A percentile compares a stretch with the other conserved stretches of the same genome.
Conservation (phyloP, 2,888 invertebrate genomes). For the Listrodromus nycthemerus region DNA sequence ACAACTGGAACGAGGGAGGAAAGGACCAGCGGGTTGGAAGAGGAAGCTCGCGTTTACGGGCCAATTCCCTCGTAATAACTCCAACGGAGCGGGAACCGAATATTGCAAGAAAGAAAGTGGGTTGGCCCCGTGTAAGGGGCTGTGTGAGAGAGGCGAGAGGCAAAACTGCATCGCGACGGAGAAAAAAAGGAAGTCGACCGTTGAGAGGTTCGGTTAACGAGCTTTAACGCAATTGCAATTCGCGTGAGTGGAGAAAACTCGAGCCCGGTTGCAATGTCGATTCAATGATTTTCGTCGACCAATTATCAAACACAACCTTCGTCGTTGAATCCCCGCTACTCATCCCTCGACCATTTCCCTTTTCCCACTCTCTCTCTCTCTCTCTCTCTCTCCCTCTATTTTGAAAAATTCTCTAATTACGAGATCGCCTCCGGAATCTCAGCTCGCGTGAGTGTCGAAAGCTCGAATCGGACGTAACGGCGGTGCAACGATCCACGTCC, state of each 20-base stretch:
- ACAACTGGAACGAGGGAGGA: conserved; percentile 3
- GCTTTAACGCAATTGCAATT: conserved; percentile 23
- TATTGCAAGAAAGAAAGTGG: conserved; percentile 49
- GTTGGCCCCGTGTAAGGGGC: conserved; percentile 16
- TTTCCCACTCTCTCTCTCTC: neutral
- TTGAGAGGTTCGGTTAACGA: conserved; percentile 20
- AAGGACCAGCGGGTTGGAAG: neutral
- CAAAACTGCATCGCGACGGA: neutral
- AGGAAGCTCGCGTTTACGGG: conserved; percentile 49
- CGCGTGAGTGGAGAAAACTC: conserved; percentile 17
- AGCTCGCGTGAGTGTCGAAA: conserved; percentile 18
- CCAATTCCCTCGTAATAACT: conserved; percentile 57
- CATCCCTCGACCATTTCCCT: neutral
- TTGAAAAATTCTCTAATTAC: neutral
- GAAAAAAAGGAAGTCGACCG: neutral
- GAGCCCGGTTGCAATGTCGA: conserved; percentile 29
- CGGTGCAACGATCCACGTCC: conserved; percentile 63
- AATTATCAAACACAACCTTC: conserved; percentile 61
- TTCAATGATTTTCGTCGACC: conserved; percentile 64
- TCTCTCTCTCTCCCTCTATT: neutral
- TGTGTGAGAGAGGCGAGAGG: conserved; percentile 4
- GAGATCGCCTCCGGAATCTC: neutral
- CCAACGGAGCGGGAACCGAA: conserved; percentile 54
- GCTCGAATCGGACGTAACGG: conserved; percentile 5
- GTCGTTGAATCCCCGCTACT: neutral